phyloP scores from a whole-genome alignment of 2,888 invertebrate genomes.

The Acrobasis suavella region DNA sequence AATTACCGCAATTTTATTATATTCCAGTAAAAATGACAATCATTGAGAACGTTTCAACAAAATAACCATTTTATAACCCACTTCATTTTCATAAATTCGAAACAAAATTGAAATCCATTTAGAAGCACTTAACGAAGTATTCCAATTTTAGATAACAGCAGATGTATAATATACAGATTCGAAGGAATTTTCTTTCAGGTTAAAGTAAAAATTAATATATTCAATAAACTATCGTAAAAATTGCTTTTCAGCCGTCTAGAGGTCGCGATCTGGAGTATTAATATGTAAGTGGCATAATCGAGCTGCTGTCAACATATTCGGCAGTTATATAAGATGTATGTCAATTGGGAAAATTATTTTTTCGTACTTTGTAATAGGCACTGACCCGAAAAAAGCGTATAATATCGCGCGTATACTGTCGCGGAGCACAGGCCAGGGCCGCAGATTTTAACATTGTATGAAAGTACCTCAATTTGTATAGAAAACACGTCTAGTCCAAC shows the following conservation, averaged over 20 bases:
- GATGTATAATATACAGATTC: not conserved
- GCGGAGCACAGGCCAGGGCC: no score
- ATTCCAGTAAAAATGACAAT: not conserved
- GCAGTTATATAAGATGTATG: no score
- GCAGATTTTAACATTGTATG: no score
- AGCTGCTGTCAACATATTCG: not conserved
- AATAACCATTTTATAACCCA: not conserved
- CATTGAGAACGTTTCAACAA: not conserved
- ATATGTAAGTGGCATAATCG: not conserved
- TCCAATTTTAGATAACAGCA: not conserved
- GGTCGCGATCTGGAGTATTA: not conserved
- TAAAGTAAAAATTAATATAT: slow-evolving; percentile 1
- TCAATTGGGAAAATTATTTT: no score
- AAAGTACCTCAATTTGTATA: no score
- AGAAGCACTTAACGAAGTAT: not conserved
- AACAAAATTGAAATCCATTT: not conserved
- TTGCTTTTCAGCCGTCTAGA: not conserved
- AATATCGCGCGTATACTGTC: no score
- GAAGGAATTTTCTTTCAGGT: not conserved
- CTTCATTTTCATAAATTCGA: not conserved
- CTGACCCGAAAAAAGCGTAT: no score
- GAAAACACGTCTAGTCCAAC: no score
- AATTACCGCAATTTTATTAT: not conserved
- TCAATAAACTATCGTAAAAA: not conserved
- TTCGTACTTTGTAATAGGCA: no score